Evolutionary conservation across 2,797 vertebrate genomes (phyloP).

Genomic region (Eremophila alpestris): DNA sequence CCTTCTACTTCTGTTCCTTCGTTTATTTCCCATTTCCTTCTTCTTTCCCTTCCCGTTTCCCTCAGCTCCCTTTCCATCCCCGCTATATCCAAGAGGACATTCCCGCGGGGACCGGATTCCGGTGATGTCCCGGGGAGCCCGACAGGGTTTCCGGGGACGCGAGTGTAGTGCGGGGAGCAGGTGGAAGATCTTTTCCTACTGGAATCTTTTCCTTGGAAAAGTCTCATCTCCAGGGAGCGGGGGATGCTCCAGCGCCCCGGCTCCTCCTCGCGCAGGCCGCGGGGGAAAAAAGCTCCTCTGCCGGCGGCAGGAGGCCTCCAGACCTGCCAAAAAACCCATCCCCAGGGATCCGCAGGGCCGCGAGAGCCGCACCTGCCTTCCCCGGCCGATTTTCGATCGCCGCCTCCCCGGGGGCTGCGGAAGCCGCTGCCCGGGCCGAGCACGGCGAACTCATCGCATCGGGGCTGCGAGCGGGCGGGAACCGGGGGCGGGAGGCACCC

Average conservation of each 20-base stretch:
- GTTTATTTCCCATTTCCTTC: rapidly evolving
- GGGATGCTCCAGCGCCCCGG: not conserved
- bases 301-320: not conserved
- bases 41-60: not conserved
- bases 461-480: not conserved
- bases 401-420: not conserved
- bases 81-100: not conserved
- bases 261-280: not conserved
- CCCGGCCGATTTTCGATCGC: not conserved
- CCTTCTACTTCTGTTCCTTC: not conserved
- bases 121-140: not conserved
- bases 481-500: rapidly evolving
- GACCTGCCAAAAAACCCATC: not conserved
- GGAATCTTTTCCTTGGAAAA: not conserved
- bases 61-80: not conserved
- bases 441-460: rapidly evolving
- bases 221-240: not conserved
- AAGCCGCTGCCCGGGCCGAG: not conserved
- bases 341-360: not conserved
- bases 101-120: not conserved
- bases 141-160: too few species aligned
- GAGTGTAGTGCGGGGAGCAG: not conserved
- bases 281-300: not conserved
- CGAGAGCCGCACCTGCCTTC: not conserved
- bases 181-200: not conserved